Base-by-base conservation (phyloP, 2,888 invertebrate genomes). In the Chrysolina americana region DNA sequence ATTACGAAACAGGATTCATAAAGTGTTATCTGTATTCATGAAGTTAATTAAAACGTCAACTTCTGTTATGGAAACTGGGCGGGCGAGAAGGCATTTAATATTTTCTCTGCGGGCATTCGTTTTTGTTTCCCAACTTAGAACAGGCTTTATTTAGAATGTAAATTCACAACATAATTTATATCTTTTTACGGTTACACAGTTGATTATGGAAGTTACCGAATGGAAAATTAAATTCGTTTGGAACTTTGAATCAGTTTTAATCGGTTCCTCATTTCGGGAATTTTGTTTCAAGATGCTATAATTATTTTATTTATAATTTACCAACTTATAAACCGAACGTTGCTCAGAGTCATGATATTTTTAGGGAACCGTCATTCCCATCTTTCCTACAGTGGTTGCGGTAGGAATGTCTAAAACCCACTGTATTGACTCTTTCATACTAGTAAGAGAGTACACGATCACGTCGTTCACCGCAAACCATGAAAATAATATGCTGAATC, bases 1-100 rank as follows among this genome's bases (percentile, higher is more conserved):
- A 71, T 75, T 65, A 71, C 47, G 71, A 68, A 68, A 69, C 63
- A 63, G 64, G 75, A 75, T 71, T 71, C 75, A 75, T 75, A 71
- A 75, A 81, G 76, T 79, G 79, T 76, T 81, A 81, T 81, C 81
- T 81, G 78, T 78, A 81, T 81, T 81, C 81, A 81, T 81, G 80
- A 78, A 80, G 81, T 79, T 81, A 81, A 81, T 81, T 81, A 81
- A 81, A 81, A 81, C 76, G 81, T 79, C 80, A 79, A 80, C 79
- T 81, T 76, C 75, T 78, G 78, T 79, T 79, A 79, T 76, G 76
- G 64, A 73, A 77, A 72, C 70, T 65, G 70, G 68, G 73, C 59
- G 63, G 69, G 77, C 75, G 77, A 71, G 75, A 77, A 73, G 71
- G 64, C 77, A 69, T 74, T 71, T 76, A 74, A 76, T 78, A 74